Percentiles rank a stretch among this genome's conserved stretches.
These are phyloP conservation scores for Condylura cristata DNA, from an alignment of 2,113 vertebrate genomes.

Conservation along the genomic window DNA sequence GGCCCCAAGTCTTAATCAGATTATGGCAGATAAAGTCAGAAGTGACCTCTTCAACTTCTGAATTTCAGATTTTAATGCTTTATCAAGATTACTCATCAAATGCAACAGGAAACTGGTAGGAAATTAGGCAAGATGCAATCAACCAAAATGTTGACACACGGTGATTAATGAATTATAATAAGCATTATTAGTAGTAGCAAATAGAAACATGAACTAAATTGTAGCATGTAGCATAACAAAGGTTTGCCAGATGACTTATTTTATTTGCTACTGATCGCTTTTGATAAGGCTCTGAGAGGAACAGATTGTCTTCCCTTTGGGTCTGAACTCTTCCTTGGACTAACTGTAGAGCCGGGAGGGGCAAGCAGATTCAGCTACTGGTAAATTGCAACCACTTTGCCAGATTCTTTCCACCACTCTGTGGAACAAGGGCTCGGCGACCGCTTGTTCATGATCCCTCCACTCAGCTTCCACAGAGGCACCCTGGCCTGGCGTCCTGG, in stretches of 20 bases:
- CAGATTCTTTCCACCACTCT: background rate
- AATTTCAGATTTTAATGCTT: background rate
- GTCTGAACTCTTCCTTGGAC: background rate
- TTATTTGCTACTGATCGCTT: background rate
- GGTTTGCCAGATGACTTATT: too few species aligned
- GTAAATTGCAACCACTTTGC: background rate
- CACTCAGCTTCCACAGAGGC: background rate
- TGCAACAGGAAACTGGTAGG: background rate
- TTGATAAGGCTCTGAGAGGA: background rate
- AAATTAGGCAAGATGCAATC: background rate
- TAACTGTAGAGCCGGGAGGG: background rate
- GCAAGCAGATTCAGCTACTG: background rate
- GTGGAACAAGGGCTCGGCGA: slow-evolving; percentile 23
- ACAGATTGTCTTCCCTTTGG: background rate
- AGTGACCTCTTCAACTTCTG: background rate
- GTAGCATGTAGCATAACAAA: too few species aligned
- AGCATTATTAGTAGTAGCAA: too few species aligned
- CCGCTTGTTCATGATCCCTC: background rate
- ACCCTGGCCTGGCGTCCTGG: slow-evolving; percentile 21
- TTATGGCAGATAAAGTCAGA: background rate
- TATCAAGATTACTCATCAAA: background rate
- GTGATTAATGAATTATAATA: too few species aligned
- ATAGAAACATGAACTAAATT: too few species aligned
- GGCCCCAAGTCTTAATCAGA: background rate
- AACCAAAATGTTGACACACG: background rate